Conservation (phyloP, 2,113 vertebrate genomes). For the Felis chaus region DNA sequence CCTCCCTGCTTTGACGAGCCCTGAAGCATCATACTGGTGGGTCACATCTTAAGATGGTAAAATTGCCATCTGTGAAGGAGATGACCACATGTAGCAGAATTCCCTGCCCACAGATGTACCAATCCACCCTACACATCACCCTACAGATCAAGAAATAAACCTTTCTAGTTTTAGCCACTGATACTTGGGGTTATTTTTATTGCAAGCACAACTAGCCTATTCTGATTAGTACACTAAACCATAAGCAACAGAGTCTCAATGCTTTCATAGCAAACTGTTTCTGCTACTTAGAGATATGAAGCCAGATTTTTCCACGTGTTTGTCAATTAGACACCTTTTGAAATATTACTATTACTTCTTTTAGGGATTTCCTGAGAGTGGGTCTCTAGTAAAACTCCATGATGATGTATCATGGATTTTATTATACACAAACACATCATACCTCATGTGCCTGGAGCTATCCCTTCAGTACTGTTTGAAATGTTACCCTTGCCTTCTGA, state of each 20-base stretch:
- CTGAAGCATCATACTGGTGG: background rate
- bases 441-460: background rate
- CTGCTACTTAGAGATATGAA: background rate
- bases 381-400: background rate
- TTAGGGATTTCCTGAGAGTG: background rate
- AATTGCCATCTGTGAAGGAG: background rate
- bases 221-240: background rate
- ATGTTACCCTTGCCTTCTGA: background rate
- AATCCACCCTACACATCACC: background rate
- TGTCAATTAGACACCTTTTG: background rate
- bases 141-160: background rate
- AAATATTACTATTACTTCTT: background rate
- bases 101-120: background rate
- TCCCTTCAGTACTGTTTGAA: background rate
- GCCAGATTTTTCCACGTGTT: background rate
- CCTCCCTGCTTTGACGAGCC: background rate
- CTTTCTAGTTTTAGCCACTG: background rate
- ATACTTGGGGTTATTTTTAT: background rate
- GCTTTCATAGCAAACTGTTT: background rate
- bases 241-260: background rate
- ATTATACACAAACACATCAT: background rate
- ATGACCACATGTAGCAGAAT: background rate
- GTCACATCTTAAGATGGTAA: background rate
- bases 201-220: background rate
- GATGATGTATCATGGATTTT: background rate